These are phyloP conservation scores for Diglossa cyanea DNA, from an alignment of 2,797 vertebrate species.

Conservation along the genomic window DNA sequence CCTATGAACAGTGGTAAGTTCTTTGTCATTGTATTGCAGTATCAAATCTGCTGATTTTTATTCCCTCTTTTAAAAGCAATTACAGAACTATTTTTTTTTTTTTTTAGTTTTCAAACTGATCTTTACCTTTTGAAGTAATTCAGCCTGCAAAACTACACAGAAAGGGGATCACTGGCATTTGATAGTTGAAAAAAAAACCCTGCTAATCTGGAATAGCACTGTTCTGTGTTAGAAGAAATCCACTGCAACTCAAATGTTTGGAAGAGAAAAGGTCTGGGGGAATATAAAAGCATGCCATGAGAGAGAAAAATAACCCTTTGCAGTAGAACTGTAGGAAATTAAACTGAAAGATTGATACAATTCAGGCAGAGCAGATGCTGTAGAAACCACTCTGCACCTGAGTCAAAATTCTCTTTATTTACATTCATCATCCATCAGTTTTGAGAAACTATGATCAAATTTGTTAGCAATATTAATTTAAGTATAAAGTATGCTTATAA, in stretches of 20 bases:
- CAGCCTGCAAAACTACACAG: neutral
- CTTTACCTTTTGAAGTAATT: neutral
- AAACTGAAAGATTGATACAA: neutral
- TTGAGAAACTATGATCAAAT: neutral
- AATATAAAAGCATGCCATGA: neutral
- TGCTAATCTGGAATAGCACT: neutral
- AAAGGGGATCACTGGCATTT: neutral
- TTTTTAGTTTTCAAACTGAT: neutral
- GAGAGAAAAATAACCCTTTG: neutral
- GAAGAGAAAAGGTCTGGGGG: neutral
- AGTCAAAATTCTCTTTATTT: neutral
- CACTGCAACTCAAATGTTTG: neutral
- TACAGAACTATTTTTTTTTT: neutral
- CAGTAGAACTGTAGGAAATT: neutral
- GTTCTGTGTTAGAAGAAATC: neutral
- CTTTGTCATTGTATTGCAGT: neutral
- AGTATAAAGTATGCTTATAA: neutral
- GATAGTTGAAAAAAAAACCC: fast-evolving
- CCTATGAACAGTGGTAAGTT: neutral
- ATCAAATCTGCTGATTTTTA: neutral
- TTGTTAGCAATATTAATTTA: neutral
- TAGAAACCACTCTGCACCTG: neutral
- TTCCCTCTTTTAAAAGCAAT: neutral
- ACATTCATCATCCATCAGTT: neutral
- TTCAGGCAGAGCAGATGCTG: neutral